These are phyloP conservation scores for Agrotis ipsilon DNA, from an alignment of 2,888 invertebrate species.

Conservation along the genomic window DNA sequence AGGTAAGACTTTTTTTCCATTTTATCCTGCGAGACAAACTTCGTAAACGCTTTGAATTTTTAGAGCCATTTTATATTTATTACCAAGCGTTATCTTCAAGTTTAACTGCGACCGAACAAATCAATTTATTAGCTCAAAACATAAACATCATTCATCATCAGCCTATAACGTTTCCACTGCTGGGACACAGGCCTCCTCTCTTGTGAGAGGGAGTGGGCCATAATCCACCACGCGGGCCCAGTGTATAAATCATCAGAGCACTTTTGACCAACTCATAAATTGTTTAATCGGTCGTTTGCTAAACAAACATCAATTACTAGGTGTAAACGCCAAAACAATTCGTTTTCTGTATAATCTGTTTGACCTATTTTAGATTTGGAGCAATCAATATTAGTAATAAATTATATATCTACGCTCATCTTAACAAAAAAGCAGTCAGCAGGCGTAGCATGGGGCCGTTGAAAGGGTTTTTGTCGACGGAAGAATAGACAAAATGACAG, in stretches of 20 bases:
- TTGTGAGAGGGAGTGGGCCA: too few species aligned
- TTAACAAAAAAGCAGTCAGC: constrained; percentile 35
- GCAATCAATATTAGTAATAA: constrained; percentile 65
- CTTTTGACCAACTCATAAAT: constrained; percentile 61
- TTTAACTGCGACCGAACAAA: constrained; percentile 34
- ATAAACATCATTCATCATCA: too few species aligned
- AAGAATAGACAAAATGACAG: too few species aligned
- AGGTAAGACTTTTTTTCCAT: constrained; percentile 8
- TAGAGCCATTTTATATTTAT: constrained; percentile 2
- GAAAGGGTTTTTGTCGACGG: too few species aligned
- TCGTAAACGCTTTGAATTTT: background rate
- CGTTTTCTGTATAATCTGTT: constrained; percentile 69
- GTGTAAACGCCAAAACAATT: constrained; percentile 67
- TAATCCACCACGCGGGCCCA: too few species aligned
- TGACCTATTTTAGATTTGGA: constrained; percentile 67
- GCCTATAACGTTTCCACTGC: too few species aligned
- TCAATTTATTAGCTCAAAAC: constrained; percentile 39
- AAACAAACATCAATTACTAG: constrained; percentile 65
- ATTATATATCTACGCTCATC: constrained; percentile 55
- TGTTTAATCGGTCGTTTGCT: constrained; percentile 63
- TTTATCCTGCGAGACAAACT: background rate
- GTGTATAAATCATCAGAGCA: constrained; percentile 45
- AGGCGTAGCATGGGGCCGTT: too few species aligned
- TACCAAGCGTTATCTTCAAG: constrained; percentile 11
- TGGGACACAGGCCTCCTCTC: too few species aligned